phyloP scores from a whole-genome alignment of 1,140 invertebrate species.

The Drosophila nikananu region DNA sequence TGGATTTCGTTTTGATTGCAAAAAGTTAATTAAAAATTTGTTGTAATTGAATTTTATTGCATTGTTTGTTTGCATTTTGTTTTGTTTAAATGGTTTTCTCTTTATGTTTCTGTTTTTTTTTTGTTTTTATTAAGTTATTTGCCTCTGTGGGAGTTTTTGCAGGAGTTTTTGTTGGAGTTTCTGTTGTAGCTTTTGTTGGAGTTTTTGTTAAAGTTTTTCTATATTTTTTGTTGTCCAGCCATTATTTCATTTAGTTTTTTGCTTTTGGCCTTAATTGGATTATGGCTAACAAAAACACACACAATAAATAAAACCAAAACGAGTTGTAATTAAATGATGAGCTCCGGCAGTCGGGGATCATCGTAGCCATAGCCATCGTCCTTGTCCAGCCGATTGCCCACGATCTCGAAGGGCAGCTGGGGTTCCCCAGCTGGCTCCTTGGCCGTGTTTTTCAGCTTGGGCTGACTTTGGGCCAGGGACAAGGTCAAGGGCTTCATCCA shows the following conservation, averaged over 20 bases:
- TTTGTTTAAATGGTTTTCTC: conserved; percentile 11
- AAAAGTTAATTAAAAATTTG: conserved; percentile 75
- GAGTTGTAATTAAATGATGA: conserved; percentile 60
- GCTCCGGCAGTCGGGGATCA: conserved; percentile 64
- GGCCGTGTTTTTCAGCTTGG: not conserved
- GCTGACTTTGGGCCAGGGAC: not conserved
- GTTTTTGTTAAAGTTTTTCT: not conserved
- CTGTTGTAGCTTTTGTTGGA: not conserved
- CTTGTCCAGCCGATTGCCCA: conserved; percentile 1
- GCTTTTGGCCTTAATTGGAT: conserved; percentile 51
- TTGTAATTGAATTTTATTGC: conserved; percentile 74
- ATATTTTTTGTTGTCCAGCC: conserved; percentile 15
- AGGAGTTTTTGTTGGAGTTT: not conserved
- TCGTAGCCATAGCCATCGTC: conserved; percentile 53
- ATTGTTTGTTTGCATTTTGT: conserved; percentile 47
- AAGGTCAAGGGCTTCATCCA: not conserved
- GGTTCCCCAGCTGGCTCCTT: not conserved
- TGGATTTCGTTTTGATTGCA: conserved; percentile 52
- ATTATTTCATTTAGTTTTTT: conserved; percentile 52
- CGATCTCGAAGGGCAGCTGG: not conserved
- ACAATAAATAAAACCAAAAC: not conserved
- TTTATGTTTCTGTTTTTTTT: conserved; percentile 8
- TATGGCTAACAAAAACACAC: conserved; percentile 25
- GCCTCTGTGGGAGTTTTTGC: conserved; percentile 5
- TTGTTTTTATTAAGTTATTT: conserved; percentile 9